Evolutionary conservation across 2,888 invertebrate genomes (phyloP).

Genomic region (Rhagonycha lutea): DNA sequence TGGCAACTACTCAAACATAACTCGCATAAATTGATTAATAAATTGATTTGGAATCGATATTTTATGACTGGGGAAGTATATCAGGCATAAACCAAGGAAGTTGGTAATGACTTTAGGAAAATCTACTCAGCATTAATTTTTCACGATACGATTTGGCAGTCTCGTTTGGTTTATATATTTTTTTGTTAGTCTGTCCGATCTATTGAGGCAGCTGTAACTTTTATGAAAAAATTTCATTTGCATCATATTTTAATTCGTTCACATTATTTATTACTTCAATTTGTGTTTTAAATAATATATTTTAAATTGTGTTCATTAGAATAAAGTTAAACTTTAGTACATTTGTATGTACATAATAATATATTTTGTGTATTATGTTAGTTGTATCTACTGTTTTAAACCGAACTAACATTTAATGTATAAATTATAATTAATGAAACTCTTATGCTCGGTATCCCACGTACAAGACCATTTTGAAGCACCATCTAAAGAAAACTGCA

Average conservation of each 20-base stretch:
- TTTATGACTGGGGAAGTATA: neutral
- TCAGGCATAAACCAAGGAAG: neutral
- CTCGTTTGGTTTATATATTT: neutral
- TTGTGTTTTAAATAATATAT: neutral
- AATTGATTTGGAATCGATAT: neutral
- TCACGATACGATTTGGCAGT: neutral
- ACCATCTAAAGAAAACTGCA: neutral
- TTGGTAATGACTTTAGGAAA: neutral
- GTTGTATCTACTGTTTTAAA: neutral
- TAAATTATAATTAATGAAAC: neutral
- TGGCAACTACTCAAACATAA: neutral
- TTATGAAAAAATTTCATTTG: too few species aligned
- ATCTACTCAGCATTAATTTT: neutral
- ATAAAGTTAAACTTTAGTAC: neutral
- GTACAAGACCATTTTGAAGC: neutral
- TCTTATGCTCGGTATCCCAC: neutral
- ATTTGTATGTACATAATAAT: neutral
- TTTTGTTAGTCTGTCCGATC: neutral
- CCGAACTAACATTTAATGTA: neutral
- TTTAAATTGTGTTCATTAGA: neutral
- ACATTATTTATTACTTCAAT: neutral
- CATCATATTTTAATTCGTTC: neutral
- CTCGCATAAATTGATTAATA: slow-evolving; percentile 6
- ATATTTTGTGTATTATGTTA: neutral
- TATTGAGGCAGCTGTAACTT: neutral